Conservation (phyloP, 2,888 invertebrate species). For the Metallyticus violacea region DNA sequence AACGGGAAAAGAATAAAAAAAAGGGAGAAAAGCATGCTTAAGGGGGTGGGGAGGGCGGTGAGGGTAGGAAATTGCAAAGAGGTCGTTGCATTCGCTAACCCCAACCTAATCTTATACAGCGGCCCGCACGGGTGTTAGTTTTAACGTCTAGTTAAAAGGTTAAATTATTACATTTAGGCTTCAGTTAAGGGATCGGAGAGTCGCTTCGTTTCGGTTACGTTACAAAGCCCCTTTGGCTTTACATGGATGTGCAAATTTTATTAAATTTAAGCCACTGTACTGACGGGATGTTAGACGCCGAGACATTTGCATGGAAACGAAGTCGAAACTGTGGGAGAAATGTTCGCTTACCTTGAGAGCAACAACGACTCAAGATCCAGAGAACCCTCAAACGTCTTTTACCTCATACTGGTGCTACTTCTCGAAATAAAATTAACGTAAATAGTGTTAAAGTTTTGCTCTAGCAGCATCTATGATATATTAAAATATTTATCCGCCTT, state of each 20-base stretch:
- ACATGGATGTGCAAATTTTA: constrained; percentile 34
- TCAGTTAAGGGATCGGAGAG: not conserved
- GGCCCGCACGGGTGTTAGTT: constrained; percentile 1
- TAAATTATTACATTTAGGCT: constrained; percentile 18
- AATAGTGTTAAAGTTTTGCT: too few relatives aligned
- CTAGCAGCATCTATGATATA: too few relatives aligned
- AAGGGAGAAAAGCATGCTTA: not conserved
- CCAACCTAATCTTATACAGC: not conserved
- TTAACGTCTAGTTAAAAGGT: constrained; percentile 13
- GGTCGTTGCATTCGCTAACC: not conserved
- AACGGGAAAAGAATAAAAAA: not conserved
- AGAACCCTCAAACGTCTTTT: not conserved
- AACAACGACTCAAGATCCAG: not conserved
- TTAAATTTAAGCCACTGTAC: constrained; percentile 26
- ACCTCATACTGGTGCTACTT: too few relatives aligned
- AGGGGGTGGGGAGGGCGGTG: constrained; percentile 7
- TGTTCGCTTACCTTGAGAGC: not conserved
- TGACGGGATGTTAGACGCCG: not conserved
- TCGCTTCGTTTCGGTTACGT: not conserved
- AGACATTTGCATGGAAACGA: constrained; percentile 34
- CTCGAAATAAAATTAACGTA: too few relatives aligned
- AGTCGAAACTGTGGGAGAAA: constrained; percentile 18
- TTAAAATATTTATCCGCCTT: too few relatives aligned
- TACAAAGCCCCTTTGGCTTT: constrained; percentile 14
- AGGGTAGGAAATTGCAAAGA: constrained; percentile 20